phyloP scores from a whole-genome alignment of 2,113 vertebrate species.

The Cygnus atratus region DNA sequence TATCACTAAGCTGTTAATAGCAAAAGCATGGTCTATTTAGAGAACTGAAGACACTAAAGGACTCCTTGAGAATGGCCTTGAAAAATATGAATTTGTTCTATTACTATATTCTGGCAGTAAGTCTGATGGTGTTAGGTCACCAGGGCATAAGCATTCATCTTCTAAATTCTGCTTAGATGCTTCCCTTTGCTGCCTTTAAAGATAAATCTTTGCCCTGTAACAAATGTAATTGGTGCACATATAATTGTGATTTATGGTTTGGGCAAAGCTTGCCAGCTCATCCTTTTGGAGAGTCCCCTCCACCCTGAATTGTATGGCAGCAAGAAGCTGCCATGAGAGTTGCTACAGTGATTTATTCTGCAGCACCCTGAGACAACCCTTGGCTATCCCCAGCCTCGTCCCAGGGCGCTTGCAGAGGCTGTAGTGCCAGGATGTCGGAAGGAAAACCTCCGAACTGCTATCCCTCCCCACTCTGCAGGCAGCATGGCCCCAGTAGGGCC shows the following conservation, averaged over 20 bases:
- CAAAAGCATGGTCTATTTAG: not conserved
- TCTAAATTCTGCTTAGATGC: not conserved
- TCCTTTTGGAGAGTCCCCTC: not conserved
- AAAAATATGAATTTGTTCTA: not conserved
- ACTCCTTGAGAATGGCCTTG: not conserved
- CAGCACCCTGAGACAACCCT: not conserved
- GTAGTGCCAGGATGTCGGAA: not conserved
- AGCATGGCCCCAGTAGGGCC: not conserved
- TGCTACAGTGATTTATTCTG: not conserved
- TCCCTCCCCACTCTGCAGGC: not conserved
- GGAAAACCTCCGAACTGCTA: accelerated
- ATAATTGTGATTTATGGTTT: not conserved
- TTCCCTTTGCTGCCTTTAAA: not conserved
- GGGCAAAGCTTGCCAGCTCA: not conserved
- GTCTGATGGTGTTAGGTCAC: not conserved
- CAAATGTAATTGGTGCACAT: not conserved
- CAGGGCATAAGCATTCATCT: not conserved
- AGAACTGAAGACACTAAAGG: not conserved
- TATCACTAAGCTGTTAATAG: not conserved
- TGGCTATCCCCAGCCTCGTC: not conserved
- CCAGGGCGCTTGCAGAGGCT: not conserved
- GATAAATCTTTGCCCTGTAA: not conserved
- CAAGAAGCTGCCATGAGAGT: not conserved
- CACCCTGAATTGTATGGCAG: not conserved
- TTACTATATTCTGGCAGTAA: not conserved